Conservation (phyloP, 1,140 invertebrate genomes). For the Neotoxoptera formosana region DNA sequence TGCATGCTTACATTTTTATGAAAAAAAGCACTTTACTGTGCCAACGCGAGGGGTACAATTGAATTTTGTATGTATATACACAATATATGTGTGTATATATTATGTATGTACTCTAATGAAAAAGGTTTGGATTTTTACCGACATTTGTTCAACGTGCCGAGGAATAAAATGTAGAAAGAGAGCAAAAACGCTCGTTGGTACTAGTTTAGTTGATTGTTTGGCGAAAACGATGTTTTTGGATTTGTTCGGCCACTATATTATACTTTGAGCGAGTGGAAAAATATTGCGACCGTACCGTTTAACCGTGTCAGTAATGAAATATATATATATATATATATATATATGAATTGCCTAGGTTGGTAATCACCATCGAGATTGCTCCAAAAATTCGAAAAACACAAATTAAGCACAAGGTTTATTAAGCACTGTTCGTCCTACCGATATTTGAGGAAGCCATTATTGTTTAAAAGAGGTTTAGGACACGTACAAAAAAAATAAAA, state of each 20-base stretch:
- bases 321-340: background rate
- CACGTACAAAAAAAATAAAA: background rate
- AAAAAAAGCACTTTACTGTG: background rate
- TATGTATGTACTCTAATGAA: background rate
- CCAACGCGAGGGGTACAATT: background rate
- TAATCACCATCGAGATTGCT: background rate
- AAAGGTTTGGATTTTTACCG: constrained; percentile 1
- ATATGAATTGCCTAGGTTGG: too few relatives aligned
- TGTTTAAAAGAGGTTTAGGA: background rate
- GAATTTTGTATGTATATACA: background rate
- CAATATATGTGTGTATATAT: background rate
- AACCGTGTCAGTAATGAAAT: background rate
- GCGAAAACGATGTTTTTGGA: background rate
- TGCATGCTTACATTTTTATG: background rate
- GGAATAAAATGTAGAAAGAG: background rate
- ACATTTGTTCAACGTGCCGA: background rate
- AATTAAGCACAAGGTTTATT: background rate
- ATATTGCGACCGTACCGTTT: background rate
- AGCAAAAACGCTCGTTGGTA: background rate
- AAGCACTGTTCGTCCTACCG: background rate
- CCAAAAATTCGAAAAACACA: background rate
- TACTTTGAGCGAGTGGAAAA: background rate
- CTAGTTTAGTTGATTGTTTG: background rate
- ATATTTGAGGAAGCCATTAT: background rate
- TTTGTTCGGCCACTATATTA: background rate